Conservation (phyloP, 2,113 vertebrate genomes). For the Semnornis frantzii region DNA sequence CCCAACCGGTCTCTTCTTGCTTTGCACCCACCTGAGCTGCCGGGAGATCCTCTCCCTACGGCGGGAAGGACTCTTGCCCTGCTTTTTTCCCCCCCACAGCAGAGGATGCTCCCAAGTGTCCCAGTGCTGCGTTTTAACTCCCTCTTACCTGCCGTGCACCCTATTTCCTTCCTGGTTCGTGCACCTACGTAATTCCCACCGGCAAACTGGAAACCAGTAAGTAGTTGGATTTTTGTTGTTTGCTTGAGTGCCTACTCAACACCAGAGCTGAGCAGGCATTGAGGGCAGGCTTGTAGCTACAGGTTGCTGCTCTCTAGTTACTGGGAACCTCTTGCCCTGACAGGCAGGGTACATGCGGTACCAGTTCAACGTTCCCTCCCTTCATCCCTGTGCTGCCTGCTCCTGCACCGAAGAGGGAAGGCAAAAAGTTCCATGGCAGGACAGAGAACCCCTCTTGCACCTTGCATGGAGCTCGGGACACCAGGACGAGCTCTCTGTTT, state of each 20-base stretch:
- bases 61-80: background rate
- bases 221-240: background rate
- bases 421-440: background rate
- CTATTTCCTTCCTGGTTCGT: background rate
- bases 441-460: background rate
- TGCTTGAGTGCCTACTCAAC: background rate
- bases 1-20: rapidly evolving
- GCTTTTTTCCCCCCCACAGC: background rate
- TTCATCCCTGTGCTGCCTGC: background rate
- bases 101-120: background rate
- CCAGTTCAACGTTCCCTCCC: background rate
- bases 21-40: background rate
- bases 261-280: rapidly evolving
- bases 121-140: background rate
- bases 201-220: background rate
- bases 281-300: conserved; percentile 44
- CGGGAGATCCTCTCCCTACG: background rate
- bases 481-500: background rate
- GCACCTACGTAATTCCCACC: background rate
- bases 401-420: background rate
- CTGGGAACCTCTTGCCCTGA: conserved; percentile 3
- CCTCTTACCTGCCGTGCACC: background rate
- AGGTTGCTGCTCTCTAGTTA: background rate
- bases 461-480: background rate
- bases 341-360: background rate